phyloP scores from a whole-genome alignment of 2,888 invertebrate species.

The Omphaloscelis lunosa region DNA sequence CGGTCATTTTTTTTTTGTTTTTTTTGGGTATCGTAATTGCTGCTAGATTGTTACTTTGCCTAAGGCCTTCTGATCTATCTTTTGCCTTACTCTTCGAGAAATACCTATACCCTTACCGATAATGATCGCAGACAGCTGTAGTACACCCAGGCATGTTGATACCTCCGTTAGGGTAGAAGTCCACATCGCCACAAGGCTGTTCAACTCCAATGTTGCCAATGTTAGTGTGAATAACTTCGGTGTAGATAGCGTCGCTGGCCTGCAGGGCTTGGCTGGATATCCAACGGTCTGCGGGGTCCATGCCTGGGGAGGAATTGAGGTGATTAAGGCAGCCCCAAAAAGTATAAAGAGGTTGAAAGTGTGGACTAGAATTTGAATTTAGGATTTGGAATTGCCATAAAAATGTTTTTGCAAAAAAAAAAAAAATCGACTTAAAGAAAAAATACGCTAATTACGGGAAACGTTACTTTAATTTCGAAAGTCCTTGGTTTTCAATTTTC shows the following conservation, averaged over 20 bases:
- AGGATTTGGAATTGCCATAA: too few relatives aligned
- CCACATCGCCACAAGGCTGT: constrained; percentile 33
- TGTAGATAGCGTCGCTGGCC: constrained; percentile 42
- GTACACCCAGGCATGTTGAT: constrained; percentile 50
- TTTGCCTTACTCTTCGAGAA: too few relatives aligned
- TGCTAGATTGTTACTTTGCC: too few relatives aligned
- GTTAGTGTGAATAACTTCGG: constrained; percentile 57
- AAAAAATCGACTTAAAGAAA: too few relatives aligned
- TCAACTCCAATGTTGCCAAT: constrained; percentile 38
- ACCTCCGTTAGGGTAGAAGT: constrained; percentile 59
- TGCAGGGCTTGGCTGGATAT: constrained; percentile 42
- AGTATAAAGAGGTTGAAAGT: not conserved
- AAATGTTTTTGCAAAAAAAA: too few relatives aligned
- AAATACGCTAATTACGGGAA: too few relatives aligned
- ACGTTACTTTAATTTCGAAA: too few relatives aligned
- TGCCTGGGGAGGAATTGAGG: constrained; percentile 4
- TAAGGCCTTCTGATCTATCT: too few relatives aligned
- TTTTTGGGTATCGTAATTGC: too few relatives aligned
- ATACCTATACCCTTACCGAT: constrained; percentile 33
- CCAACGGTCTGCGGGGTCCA: constrained; percentile 62
- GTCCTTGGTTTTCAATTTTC: too few relatives aligned
- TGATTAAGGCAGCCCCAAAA: not conserved
- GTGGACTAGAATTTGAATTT: not conserved
- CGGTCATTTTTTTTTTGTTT: too few relatives aligned
- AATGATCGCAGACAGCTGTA: constrained; percentile 54